Conservation (phyloP, 2,113 vertebrate genomes). For the Carassius gibelio region DNA sequence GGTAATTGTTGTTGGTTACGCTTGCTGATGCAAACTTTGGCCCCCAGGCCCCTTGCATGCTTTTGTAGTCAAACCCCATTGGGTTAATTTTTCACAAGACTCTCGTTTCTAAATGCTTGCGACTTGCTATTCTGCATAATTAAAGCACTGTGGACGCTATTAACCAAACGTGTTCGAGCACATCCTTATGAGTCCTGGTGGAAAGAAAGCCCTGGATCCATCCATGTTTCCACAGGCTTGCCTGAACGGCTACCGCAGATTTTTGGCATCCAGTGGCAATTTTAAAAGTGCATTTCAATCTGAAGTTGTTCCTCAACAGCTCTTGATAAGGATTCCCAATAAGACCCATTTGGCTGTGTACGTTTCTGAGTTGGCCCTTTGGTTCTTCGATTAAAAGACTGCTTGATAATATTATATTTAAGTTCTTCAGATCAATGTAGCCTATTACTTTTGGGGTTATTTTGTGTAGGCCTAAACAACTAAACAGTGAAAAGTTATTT, state of each 20-base stretch:
- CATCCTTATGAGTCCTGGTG: not conserved
- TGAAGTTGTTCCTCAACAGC: not conserved
- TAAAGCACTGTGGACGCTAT: slow-evolving; percentile 29
- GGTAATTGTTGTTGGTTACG: not conserved
- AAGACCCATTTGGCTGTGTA: not conserved
- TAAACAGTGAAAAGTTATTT: not conserved
- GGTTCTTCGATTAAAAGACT: not conserved
- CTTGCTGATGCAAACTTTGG: not conserved
- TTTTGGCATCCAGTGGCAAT: not conserved
- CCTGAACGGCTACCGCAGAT: slow-evolving; percentile 17
- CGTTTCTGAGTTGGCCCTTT: not conserved
- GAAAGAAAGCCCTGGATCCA: slow-evolving; percentile 17
- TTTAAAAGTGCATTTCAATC: slow-evolving; percentile 2
- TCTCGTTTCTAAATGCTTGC: slow-evolving; percentile 27
- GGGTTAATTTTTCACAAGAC: slow-evolving; percentile 25
- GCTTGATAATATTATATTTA: not conserved
- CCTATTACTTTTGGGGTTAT: not conserved
- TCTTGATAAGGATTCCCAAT: not conserved
- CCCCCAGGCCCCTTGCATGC: not conserved
- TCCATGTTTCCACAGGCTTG: slow-evolving; percentile 15
- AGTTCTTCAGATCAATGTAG: not conserved
- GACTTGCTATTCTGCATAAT: slow-evolving; percentile 33
- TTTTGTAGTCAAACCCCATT: not conserved
- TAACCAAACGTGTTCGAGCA: slow-evolving; percentile 33
- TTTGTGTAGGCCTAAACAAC: not conserved